A percentile compares a stretch with the other conserved stretches of the same genome.
phyloP scores from a whole-genome alignment of 2,113 vertebrate species.

The Clupea harengus region DNA sequence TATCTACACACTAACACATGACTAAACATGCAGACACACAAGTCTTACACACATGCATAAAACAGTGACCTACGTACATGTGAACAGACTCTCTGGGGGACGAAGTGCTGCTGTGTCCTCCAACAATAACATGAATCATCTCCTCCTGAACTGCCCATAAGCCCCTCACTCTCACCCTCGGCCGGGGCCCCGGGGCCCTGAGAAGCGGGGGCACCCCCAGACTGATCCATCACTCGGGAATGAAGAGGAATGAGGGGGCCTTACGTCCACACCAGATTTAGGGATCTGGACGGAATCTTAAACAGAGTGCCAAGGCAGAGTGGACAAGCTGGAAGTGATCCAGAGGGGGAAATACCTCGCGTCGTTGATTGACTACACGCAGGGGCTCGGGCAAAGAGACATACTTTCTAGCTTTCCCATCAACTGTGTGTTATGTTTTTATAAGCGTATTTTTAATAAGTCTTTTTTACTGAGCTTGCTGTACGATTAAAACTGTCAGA shows the following conservation, averaged over 20 bases:
- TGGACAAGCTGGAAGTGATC: constrained; percentile 6
- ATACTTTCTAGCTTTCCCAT: not conserved
- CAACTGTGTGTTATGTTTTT: not conserved
- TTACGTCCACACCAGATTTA: not conserved
- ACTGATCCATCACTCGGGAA: not conserved
- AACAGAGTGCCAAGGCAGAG: not conserved
- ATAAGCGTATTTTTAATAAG: not conserved
- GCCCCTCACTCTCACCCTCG: not conserved
- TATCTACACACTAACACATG: not conserved
- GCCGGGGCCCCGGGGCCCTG: not conserved
- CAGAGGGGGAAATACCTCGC: not conserved
- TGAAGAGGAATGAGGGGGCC: not conserved
- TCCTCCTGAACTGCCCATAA: not conserved
- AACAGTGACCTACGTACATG: constrained; percentile 13
- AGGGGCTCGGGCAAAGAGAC: not conserved
- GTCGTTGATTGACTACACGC: not conserved
- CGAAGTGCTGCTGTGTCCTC: not conserved
- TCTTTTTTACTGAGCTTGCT: not conserved
- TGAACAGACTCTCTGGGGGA: not conserved
- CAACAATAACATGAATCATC: constrained; percentile 15
- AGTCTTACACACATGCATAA: not conserved
- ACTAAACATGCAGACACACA: not conserved
- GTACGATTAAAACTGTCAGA: not conserved
- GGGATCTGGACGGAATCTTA: not conserved
- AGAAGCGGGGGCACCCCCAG: not conserved